These are phyloP conservation scores for Agelastica alni DNA, from an alignment of 2,888 invertebrate species.

Conservation along the genomic window DNA sequence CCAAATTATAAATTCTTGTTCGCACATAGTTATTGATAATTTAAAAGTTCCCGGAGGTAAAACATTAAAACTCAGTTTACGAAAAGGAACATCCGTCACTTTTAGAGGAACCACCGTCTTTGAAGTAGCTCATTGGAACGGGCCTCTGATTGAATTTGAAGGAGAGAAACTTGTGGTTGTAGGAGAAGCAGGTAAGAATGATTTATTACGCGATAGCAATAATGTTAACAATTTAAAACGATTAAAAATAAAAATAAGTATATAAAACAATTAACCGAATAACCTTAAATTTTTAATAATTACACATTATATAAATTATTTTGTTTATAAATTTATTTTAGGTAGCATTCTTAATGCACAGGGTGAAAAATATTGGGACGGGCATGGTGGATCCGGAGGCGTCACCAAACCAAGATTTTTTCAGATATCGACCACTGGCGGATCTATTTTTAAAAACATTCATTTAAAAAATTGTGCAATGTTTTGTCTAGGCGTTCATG, in stretches of 20 bases:
- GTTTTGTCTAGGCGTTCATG: not conserved
- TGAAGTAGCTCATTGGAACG: slow-evolving; percentile 18
- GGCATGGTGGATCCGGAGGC: slow-evolving; percentile 16
- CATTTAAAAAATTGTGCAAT: not conserved
- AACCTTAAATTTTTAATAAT: too few relatives aligned
- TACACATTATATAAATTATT: too few relatives aligned
- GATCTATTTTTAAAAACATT: not conserved
- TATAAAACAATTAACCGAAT: too few relatives aligned
- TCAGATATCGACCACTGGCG: not conserved
- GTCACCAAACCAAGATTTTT: slow-evolving; percentile 8
- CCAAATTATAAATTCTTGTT: not conserved
- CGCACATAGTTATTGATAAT: slow-evolving; percentile 9
- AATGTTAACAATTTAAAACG: too few relatives aligned
- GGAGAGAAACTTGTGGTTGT: slow-evolving; percentile 14
- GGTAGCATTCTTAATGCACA: not conserved
- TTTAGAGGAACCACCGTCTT: slow-evolving; percentile 17
- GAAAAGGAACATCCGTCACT: slow-evolving; percentile 14
- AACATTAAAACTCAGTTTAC: slow-evolving; percentile 6
- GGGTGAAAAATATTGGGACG: slow-evolving; percentile 23
- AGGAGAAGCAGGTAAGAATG: slow-evolving; percentile 15
- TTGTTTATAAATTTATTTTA: too few relatives aligned
- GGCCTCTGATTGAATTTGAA: slow-evolving; percentile 9
- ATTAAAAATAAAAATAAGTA: too few relatives aligned
- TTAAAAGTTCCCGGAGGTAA: slow-evolving; percentile 15
- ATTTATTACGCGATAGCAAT: too few relatives aligned